These are phyloP conservation scores for Ammodytes dubius DNA, from an alignment of 2,113 vertebrate species.

Conservation along the genomic window DNA sequence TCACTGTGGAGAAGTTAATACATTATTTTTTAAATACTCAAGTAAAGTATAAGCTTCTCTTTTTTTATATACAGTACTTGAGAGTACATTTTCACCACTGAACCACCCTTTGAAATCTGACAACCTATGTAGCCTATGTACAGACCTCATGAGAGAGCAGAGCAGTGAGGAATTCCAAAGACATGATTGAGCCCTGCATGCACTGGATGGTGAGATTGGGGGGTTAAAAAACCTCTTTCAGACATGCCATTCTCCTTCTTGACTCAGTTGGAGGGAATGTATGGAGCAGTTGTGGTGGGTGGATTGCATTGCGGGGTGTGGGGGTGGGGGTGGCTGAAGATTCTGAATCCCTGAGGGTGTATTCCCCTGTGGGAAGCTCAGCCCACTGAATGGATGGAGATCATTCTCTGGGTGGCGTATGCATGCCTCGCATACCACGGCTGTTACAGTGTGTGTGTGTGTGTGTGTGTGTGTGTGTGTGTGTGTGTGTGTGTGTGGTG, in stretches of 20 bases:
- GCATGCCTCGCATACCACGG: slow-evolving; percentile 79
- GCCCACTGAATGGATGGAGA: slow-evolving; percentile 66
- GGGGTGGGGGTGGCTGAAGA: slow-evolving; percentile 15
- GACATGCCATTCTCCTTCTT: slow-evolving; percentile 34
- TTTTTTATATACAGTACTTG: not conserved
- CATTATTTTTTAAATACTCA: not conserved
- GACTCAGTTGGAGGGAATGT: slow-evolving; percentile 52
- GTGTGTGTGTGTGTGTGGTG: slow-evolving; percentile 21
- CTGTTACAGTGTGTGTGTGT: slow-evolving; percentile 57
- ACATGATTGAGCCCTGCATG: slow-evolving; percentile 8
- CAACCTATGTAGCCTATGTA: slow-evolving; percentile 33
- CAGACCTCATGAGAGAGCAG: slow-evolving; percentile 15
- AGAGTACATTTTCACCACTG: not conserved
- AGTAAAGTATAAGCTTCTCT: not conserved
- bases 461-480: slow-evolving; percentile 21
- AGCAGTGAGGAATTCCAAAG: slow-evolving; percentile 38
- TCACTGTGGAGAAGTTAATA: too few relatives aligned
- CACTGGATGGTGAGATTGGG: not conserved
- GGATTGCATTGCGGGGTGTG: not conserved
- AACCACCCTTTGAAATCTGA: slow-evolving; percentile 60
- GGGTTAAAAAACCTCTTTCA: slow-evolving; percentile 20
- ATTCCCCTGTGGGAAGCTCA: slow-evolving; percentile 59
- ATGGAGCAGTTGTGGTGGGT: slow-evolving; percentile 25
- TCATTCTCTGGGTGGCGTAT: slow-evolving; percentile 70
- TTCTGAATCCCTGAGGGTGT: slow-evolving; percentile 62